phyloP scores from a whole-genome alignment of 2,797 vertebrate species.

The Channa striata region DNA sequence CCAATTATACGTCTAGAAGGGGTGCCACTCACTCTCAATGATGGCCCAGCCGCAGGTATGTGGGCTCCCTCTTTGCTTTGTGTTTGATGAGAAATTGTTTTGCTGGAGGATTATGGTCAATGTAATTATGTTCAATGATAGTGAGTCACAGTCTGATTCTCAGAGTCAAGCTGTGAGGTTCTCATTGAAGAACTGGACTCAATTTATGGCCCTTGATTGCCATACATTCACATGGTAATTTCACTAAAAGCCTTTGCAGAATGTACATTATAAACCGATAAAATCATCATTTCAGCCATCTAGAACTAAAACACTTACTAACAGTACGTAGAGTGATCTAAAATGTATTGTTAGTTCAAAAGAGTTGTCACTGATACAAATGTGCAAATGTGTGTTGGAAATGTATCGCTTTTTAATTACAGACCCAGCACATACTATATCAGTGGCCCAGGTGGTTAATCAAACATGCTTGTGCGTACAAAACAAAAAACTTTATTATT shows the following conservation, averaged over 20 bases:
- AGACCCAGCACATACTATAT: too few species aligned
- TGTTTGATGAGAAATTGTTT: constrained; percentile 71
- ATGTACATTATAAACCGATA: background rate
- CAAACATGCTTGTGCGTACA: too few species aligned
- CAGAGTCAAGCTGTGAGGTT: constrained; percentile 68
- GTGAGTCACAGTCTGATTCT: constrained; percentile 47
- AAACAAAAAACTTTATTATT: too few species aligned
- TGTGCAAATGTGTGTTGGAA: background rate
- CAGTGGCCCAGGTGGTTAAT: too few species aligned
- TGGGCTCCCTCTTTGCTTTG: constrained; percentile 47
- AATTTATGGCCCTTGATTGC: constrained; percentile 48
- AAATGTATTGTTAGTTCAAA: background rate
- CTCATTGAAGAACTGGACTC: constrained; percentile 57
- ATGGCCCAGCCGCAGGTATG: constrained; percentile 39
- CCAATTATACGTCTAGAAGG: constrained; percentile 76
- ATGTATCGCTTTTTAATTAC: too few species aligned
- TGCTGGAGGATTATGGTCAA: constrained; percentile 72
- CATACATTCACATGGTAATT: constrained; percentile 56
- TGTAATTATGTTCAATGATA: constrained; percentile 68
- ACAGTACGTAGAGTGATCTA: background rate
- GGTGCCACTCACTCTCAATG: constrained; percentile 59
- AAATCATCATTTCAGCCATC: background rate
- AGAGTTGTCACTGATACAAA: background rate
- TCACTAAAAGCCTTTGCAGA: constrained; percentile 13
- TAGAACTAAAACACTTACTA: background rate